Evolutionary conservation across 2,113 vertebrate genomes (phyloP), one percentile per base, ranked within the genome.

Genomic region (Halichoerus grypus): DNA sequence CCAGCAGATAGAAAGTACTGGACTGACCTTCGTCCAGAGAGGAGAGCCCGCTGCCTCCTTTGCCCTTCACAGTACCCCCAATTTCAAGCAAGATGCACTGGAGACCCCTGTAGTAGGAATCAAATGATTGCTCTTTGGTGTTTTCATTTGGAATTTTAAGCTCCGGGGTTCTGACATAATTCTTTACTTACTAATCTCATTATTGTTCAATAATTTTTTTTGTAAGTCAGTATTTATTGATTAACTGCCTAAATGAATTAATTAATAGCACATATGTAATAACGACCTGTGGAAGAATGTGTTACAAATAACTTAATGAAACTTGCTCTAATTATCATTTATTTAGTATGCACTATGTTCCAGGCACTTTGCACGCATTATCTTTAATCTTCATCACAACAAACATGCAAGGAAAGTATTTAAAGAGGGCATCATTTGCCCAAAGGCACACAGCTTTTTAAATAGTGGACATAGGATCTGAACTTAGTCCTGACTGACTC

Each of bases 81-180:
- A n/a, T 21, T 3, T n/a, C 24, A 16, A 49, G 51, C 16, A 28
- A 49, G 89, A 36, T 22, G 84, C 19, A 2, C 31, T 1, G 1
- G 1, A 39, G 19, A 15, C 14, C 24, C 14, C 36, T 3, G 6
- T 1, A 26, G 15, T 10, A 12, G 12, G 46, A n/a, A 81, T 36
- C 46, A 24, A 33, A 59, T 1, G 21, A 42, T 21, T 36, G 31
- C 77, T 42, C 1, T 10, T 26, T 14, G 67, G 14, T 24, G 71
- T 76, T 97, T 94, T 76, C 74, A 77, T 31, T 31, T 85, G 76
- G 71, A 88, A 65, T 71, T 51, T 69, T 28, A 71, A 87, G 53
- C 55, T 28, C 46, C 12, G 5, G 4, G 26, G 49, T 19, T 46
- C 59, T 71, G 80, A 31, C 14, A 31, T 42, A 51, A 80, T 42